These are phyloP conservation scores for Thaleichthys pacificus DNA, from an alignment of 2,797 vertebrate species.

Conservation along the genomic window DNA sequence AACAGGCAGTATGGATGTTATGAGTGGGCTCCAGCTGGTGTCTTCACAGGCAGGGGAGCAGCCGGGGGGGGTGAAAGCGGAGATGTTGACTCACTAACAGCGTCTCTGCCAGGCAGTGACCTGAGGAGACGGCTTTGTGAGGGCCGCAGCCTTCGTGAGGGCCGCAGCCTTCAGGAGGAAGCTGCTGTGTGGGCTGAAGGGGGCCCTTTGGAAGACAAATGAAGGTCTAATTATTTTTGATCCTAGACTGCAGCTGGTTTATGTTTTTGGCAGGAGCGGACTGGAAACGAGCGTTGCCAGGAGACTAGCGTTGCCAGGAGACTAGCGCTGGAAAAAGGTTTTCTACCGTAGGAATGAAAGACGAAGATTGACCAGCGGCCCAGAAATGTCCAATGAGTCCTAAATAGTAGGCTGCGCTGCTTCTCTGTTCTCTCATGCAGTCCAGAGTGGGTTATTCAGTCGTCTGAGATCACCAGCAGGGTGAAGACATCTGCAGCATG, in stretches of 20 bases:
- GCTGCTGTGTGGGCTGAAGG: conserved; percentile 45
- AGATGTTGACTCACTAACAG: too few relatives aligned
- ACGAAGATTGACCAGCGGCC: conserved; percentile 67
- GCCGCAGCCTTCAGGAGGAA: conserved; percentile 50
- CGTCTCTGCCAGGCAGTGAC: too few relatives aligned
- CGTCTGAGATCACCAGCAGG: too few relatives aligned
- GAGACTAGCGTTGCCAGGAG: conserved; percentile 78
- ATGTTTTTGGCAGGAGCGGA: conserved; percentile 76
- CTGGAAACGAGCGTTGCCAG: conserved; percentile 71
- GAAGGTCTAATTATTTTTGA: conserved; percentile 82
- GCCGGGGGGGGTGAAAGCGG: too few relatives aligned
- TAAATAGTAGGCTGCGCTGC: conserved; percentile 75
- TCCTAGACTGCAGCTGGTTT: conserved; percentile 83
- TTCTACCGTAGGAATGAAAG: conserved; percentile 79
- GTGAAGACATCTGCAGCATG: too few relatives aligned
- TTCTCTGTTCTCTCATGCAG: conserved; percentile 84
- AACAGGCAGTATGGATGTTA: too few relatives aligned
- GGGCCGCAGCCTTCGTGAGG: too few relatives aligned
- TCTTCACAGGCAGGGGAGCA: too few relatives aligned
- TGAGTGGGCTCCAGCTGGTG: too few relatives aligned
- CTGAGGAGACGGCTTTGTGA: conserved; percentile 10
- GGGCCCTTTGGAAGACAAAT: conserved; percentile 81
- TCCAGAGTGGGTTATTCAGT: conserved; percentile 30
- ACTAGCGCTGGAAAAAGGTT: conserved; percentile 82
- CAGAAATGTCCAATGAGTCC: conserved; percentile 78